Conservation (phyloP, 2,888 invertebrate species). For the Acrocera orbiculus region DNA sequence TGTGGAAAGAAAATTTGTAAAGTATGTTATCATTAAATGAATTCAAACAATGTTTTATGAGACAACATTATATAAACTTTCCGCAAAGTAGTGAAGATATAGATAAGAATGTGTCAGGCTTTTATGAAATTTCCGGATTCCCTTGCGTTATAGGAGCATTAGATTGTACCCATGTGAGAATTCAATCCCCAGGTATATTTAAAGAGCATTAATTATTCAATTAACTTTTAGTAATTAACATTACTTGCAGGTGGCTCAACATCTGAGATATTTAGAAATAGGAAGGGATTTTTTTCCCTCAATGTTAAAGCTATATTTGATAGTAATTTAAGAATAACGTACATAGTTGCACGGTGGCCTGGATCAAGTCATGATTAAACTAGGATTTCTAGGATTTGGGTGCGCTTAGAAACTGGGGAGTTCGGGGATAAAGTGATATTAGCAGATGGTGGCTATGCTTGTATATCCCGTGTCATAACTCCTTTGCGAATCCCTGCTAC, state of each 20-base stretch:
- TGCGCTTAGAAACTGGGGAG: conserved; percentile 7
- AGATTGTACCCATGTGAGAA: conserved; percentile 9
- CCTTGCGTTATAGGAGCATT: conserved; percentile 5
- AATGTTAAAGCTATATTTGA: conserved; percentile 6
- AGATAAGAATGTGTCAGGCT: not conserved
- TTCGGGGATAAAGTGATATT: conserved; percentile 8
- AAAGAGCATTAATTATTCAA: not conserved
- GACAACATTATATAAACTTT: not conserved
- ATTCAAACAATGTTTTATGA: too few relatives aligned
- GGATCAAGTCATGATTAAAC: conserved; percentile 10
- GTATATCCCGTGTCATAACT: conserved; percentile 7
- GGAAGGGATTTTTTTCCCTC: conserved; percentile 5
- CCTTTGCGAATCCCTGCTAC: too few relatives aligned
- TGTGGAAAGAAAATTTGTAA: too few relatives aligned
- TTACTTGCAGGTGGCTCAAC: conserved; percentile 1
- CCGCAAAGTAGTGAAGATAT: not conserved
- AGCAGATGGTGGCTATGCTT: conserved; percentile 10
- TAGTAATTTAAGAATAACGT: conserved; percentile 1
- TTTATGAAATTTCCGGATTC: conserved; percentile 2
- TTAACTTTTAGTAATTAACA: not conserved
- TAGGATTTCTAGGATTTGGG: conserved; percentile 8
- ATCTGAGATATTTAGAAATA: conserved; percentile 5
- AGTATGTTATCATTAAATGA: too few relatives aligned
- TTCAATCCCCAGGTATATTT: conserved; percentile 6
- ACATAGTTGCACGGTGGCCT: conserved; percentile 7